Percentiles rank a stretch among this genome's conserved stretches.
These are phyloP conservation scores for Picus viridis DNA, from an alignment of 2,797 vertebrate species.

Conservation along the genomic window DNA sequence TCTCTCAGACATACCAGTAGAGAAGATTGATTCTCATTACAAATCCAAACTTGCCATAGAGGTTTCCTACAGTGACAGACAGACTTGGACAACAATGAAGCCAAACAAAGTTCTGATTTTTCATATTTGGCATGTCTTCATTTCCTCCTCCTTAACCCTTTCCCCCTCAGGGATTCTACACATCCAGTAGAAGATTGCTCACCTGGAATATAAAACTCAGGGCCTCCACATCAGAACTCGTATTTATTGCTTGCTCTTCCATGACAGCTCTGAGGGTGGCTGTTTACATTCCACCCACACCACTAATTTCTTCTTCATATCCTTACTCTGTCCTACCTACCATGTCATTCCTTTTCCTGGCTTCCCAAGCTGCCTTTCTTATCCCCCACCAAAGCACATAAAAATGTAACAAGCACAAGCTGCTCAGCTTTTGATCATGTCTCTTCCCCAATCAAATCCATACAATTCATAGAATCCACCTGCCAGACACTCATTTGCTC, in stretches of 20 bases:
- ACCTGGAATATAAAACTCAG: conserved; percentile 20
- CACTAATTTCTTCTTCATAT: neutral
- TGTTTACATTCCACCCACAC: neutral
- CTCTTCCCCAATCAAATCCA: neutral
- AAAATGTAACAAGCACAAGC: neutral
- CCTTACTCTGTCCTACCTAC: neutral
- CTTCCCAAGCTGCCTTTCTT: neutral
- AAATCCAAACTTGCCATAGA: neutral
- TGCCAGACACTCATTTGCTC: neutral
- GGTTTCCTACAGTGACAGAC: neutral
- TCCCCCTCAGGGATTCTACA: neutral
- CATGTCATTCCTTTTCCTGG: neutral
- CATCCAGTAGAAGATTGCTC: conserved; percentile 24
- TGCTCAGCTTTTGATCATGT: neutral
- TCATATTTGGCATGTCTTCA: conserved; percentile 11
- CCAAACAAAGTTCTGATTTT: neutral
- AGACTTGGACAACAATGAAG: neutral
- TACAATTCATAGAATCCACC: neutral
- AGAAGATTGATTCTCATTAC: neutral
- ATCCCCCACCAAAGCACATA: fast-evolving
- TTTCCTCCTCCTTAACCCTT: conserved; percentile 9
- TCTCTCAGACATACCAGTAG: neutral
- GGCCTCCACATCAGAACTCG: neutral
- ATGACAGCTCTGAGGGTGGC: neutral
- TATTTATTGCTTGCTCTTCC: neutral